Percentiles rank a stretch among this genome's conserved stretches.
Conservation (phyloP, 2,113 vertebrate species). For the Riparia riparia region DNA sequence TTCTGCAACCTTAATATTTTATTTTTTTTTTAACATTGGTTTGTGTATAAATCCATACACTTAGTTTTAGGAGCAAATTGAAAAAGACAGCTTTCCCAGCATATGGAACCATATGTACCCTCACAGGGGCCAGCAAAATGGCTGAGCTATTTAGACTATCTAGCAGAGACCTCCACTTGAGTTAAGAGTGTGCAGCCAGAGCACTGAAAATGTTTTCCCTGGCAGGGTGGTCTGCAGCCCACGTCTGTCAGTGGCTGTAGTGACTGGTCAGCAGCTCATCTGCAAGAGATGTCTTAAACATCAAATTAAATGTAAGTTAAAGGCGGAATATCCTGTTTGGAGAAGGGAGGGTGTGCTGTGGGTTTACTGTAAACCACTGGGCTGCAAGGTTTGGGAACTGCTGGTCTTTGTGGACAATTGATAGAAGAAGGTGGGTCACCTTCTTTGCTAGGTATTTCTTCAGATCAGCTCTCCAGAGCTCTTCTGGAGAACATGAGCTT, state of each 20-base stretch:
- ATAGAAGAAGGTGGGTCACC: not conserved
- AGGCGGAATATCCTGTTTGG: not conserved
- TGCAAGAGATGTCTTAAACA: not conserved
- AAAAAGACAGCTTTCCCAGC: not conserved
- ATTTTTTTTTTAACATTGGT: not conserved
- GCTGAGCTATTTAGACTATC: not conserved
- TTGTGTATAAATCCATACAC: not conserved
- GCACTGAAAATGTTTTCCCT: not conserved
- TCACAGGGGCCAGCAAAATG: not conserved
- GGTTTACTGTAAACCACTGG: not conserved
- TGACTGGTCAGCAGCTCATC: not conserved
- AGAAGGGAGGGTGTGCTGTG: not conserved
- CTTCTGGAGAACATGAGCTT: not conserved
- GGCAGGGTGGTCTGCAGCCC: constrained; percentile 11
- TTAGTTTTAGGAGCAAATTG: not conserved
- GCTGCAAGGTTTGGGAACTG: not conserved
- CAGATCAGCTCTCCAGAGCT: not conserved
- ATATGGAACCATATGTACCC: constrained; percentile 1
- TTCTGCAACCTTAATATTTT: constrained; percentile 7
- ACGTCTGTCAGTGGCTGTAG: accelerated
- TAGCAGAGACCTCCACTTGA: not conserved
- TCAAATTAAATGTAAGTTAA: not conserved
- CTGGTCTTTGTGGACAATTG: not conserved
- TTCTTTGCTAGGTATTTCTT: not conserved
- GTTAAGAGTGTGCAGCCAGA: not conserved